Evolutionary conservation across 2,113 vertebrate species (phyloP).

Genomic region (Propithecus coquereli): DNA sequence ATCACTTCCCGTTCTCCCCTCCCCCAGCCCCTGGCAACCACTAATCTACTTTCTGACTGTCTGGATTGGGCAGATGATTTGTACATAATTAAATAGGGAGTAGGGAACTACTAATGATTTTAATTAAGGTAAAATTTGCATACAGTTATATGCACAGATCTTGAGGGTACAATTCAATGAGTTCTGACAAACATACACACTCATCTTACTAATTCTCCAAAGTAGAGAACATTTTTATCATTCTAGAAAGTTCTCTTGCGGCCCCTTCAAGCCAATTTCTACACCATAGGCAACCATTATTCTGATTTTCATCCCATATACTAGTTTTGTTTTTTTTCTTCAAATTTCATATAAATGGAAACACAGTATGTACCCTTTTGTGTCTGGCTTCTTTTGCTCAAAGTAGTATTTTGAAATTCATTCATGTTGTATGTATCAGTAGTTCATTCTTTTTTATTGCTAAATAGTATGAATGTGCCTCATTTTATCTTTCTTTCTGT

Average conservation of each 20-base stretch:
- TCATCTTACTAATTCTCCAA: neutral
- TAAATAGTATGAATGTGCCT: neutral
- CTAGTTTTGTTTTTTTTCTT: neutral
- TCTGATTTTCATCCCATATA: neutral
- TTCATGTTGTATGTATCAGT: neutral
- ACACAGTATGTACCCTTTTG: neutral
- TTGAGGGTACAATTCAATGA: neutral
- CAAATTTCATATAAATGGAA: neutral
- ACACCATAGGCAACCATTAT: neutral
- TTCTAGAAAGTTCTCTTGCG: neutral
- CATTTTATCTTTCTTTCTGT: neutral
- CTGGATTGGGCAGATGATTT: neutral
- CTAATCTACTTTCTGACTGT: neutral
- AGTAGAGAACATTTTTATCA: neutral
- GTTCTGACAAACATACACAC: neutral
- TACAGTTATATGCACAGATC: neutral
- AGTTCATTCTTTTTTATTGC: neutral
- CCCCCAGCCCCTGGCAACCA: neutral
- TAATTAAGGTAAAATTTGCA: slow-evolving; percentile 38
- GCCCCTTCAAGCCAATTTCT: neutral
- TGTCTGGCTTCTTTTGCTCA: neutral
- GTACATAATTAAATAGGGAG: neutral
- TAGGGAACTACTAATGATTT: neutral
- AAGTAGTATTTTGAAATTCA: slow-evolving; percentile 6
- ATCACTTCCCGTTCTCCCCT: neutral